Evolutionary conservation across 2,888 invertebrate species (phyloP).

Genomic region (Caprella mutica): DNA sequence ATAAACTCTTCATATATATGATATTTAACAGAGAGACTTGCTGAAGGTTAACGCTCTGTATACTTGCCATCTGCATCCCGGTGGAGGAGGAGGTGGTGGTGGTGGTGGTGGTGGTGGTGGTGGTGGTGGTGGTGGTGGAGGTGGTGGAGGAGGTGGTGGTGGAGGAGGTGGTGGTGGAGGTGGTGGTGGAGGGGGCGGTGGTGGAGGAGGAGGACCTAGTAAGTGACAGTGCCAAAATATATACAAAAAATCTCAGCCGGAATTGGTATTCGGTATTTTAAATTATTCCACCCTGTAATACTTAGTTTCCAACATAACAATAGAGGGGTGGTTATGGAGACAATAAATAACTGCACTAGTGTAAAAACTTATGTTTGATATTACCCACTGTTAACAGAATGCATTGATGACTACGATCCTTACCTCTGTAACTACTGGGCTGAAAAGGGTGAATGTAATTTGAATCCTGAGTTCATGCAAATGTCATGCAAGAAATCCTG

Average conservation of each 20-base stretch:
- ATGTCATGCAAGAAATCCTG: slow-evolving; percentile 11
- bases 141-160: not conserved
- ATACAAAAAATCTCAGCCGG: too few relatives aligned
- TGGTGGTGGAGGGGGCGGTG: too few relatives aligned
- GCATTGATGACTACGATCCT: not conserved
- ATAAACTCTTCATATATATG: too few relatives aligned
- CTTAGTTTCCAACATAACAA: too few relatives aligned
- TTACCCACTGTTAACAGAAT: not conserved
- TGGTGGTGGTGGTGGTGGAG: not conserved
- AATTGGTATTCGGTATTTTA: too few relatives aligned
- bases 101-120: not conserved
- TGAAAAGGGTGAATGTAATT: slow-evolving; percentile 12
- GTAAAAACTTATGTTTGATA: not conserved
- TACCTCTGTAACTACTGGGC: slow-evolving; percentile 34
- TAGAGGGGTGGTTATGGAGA: not conserved
- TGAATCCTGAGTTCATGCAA: slow-evolving; percentile 23
- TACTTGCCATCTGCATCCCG: not conserved
- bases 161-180: too few relatives aligned
- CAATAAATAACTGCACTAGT: not conserved
- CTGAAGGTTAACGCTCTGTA: slow-evolving; percentile 10
- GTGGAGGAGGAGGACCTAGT: too few relatives aligned
- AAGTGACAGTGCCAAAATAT: too few relatives aligned
- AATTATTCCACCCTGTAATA: too few relatives aligned
- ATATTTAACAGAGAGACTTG: not conserved
- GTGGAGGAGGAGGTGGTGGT: not conserved